Percentiles rank a stretch among this genome's conserved stretches.
phyloP scores from a whole-genome alignment of 1,140 invertebrate genomes.

The Theocolax elegans region DNA sequence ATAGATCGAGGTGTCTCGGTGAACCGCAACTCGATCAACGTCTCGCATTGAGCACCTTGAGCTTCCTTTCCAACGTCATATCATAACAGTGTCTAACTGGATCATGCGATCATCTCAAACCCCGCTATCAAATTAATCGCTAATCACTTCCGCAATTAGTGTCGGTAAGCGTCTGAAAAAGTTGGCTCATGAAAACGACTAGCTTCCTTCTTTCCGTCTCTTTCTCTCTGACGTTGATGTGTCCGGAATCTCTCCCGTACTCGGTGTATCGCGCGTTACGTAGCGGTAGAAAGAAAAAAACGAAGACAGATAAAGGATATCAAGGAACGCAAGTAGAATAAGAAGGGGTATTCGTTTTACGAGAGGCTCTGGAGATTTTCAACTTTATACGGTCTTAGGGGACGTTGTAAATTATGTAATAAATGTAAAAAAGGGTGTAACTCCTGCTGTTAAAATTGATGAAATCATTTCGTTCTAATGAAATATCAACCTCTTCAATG shows the following conservation, averaged over 20 bases:
- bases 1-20: constrained; percentile 1
- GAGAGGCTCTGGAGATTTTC: background rate
- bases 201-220: background rate
- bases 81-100: background rate
- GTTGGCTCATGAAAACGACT: background rate
- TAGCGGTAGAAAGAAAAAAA: background rate
- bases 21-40: constrained; percentile 17
- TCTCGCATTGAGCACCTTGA: background rate
- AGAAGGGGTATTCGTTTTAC: constrained; percentile 1
- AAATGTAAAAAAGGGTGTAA: background rate
- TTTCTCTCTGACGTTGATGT: background rate
- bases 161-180: constrained; percentile 1
- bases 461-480: background rate
- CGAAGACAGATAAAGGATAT: background rate
- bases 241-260: background rate
- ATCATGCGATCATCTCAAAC: background rate
- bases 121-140: constrained; percentile 5
- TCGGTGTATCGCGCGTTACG: background rate
- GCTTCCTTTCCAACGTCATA: background rate
- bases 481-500: background rate
- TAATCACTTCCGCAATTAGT: constrained; percentile 16
- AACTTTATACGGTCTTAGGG: background rate
- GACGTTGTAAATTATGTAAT: background rate
- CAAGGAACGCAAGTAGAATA: background rate
- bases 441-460: background rate